Evolutionary conservation across 2,113 vertebrate species (phyloP), one percentile per base, ranked within the genome.

Genomic region (Irena cyanogastra): DNA sequence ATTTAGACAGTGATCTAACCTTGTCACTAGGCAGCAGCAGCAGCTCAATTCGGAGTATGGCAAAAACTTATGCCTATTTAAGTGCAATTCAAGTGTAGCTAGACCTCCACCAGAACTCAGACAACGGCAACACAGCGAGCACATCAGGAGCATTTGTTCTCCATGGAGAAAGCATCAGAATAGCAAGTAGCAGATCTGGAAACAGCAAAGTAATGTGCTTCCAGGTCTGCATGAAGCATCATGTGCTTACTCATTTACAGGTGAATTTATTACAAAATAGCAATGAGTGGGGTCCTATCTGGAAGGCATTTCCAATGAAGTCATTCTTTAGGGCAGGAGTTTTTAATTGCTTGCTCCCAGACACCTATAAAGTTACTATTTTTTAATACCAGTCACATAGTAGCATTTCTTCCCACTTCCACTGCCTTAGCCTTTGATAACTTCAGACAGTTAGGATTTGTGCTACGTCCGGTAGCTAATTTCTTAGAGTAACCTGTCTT

Each of bases 11-110:
- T 45, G 44, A 80, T 59, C 60, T 42, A 85, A 72, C 47, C 84
- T 78, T 77, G 78, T 41, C 71, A 56, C 81, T 74, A 68, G 86
- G 75, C 75, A 85, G 66, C 61, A 96, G 65, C 80, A 96, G 64
- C 70, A 92, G 52, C 66, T 88, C 78, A 77, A 21, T 88, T 60
- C 27, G 33, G 71, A 81, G 30, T n/a, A 89, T 33, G 64, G 61
- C 42, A 90, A 77, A 35, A 66, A 86, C 52, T 42, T 65, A 65
- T 33, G 59, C 83, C 61, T 82, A 33, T 41, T 72, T 79, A 79
- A 93, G 91, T 42, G 56, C 53, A 94, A 52, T 87, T 91, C 61
- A 84, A 68, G 64, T 5, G 7, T 18, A 84, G 66, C 44, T 87
- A 68, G 56, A 90, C 68, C 68, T 94, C 45, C 83, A 90, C n/a